Percentiles rank a stretch among this genome's conserved stretches.
phyloP scores from a whole-genome alignment of 2,797 vertebrate genomes.

The Harpia harpyja region DNA sequence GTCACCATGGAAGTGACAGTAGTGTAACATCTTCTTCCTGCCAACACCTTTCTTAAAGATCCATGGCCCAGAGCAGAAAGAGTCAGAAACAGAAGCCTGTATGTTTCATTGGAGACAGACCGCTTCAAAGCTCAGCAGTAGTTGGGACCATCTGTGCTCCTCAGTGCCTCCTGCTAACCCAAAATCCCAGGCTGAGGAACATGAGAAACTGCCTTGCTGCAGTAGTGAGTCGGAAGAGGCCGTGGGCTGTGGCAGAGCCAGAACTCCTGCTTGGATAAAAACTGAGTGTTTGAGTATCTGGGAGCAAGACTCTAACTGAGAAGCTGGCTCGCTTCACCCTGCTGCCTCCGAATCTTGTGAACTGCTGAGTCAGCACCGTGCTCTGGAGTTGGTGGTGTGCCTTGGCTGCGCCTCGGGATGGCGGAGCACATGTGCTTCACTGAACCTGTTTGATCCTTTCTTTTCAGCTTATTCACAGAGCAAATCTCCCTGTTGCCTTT shows the following conservation, averaged over 20 bases:
- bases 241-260: background rate
- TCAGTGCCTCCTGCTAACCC: background rate
- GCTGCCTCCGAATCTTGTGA: background rate
- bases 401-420: background rate
- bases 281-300: background rate
- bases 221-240: background rate
- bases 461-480: background rate
- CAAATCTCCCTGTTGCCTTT: background rate
- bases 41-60: background rate
- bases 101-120: background rate
- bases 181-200: background rate
- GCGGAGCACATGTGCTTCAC: rapidly evolving
- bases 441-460: background rate
- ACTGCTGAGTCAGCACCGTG: background rate
- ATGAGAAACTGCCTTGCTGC: background rate
- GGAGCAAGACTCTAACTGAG: background rate
- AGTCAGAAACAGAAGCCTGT: background rate
- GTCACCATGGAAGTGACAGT: background rate
- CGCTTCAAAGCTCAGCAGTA: background rate
- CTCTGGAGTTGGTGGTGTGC: background rate
- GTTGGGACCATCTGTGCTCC: background rate
- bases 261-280: background rate
- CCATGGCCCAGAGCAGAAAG: background rate
- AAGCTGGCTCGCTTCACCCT: background rate
- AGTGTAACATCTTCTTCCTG: background rate